Conservation (phyloP, 2,113 vertebrate species). For the Acrocephalus arundinaceus region DNA sequence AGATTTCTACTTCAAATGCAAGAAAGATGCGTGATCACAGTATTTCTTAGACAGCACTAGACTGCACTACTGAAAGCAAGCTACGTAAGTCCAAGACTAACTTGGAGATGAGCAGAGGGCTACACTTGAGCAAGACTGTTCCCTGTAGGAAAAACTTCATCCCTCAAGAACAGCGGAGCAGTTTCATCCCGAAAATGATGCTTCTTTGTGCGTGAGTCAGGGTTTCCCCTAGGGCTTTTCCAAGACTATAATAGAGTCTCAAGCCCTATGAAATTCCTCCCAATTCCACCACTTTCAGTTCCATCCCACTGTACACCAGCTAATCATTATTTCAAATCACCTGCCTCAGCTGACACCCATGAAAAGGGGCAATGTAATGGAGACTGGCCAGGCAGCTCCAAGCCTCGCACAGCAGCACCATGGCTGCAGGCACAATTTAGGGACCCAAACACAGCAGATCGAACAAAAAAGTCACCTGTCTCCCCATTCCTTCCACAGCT, state of each 20-base stretch:
- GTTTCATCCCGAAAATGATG: background rate
- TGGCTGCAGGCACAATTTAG: accelerated
- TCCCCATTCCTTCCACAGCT: background rate
- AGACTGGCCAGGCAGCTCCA: background rate
- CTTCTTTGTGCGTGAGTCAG: background rate
- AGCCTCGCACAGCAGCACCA: background rate
- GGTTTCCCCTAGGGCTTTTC: background rate
- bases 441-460: background rate
- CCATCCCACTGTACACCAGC: background rate
- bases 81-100: background rate
- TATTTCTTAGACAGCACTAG: background rate
- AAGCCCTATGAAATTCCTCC: background rate
- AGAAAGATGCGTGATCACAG: background rate
- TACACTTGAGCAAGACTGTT: background rate
- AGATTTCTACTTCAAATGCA: background rate
- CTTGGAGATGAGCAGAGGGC: background rate
- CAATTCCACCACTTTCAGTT: background rate
- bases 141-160: background rate
- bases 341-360: background rate
- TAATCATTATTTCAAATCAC: background rate
- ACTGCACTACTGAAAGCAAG: background rate
- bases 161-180: background rate
- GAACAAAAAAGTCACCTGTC: background rate
- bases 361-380: background rate
- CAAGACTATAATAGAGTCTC: background rate